Conservation (phyloP, 2,797 vertebrate species). For the Decapterus maruadsi region DNA sequence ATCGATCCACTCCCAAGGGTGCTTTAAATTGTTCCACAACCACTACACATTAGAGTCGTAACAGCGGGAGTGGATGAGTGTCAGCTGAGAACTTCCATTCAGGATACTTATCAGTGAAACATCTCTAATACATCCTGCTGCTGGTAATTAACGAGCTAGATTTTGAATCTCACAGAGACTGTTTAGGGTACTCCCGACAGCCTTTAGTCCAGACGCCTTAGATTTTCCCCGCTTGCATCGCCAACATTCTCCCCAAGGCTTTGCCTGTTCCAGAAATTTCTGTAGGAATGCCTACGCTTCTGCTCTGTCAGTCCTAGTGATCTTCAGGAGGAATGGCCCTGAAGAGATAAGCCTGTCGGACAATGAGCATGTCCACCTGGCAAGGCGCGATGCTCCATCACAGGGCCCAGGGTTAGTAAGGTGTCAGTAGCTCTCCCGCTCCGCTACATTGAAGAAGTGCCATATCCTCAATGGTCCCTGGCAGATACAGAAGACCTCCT, state of each 20-base stretch:
- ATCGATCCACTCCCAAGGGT: slow-evolving; percentile 65
- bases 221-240: slow-evolving; percentile 40
- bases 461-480: slow-evolving; percentile 59
- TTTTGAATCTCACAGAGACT: slow-evolving; percentile 40
- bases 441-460: slow-evolving; percentile 52
- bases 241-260: slow-evolving; percentile 48
- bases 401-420: slow-evolving; percentile 55
- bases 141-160: slow-evolving; percentile 54
- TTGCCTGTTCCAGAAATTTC: slow-evolving; percentile 58
- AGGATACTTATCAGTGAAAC: slow-evolving; percentile 31
- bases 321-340: slow-evolving; percentile 74
- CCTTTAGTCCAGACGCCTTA: slow-evolving; percentile 42
- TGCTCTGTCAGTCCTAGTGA: slow-evolving; percentile 71
- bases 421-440: slow-evolving; percentile 64
- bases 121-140: slow-evolving; percentile 35
- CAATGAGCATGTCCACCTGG: slow-evolving; percentile 78
- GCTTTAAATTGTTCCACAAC: slow-evolving; percentile 54
- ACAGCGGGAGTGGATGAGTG: background rate
- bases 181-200: slow-evolving; percentile 46
- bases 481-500: slow-evolving; percentile 59
- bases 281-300: slow-evolving; percentile 51
- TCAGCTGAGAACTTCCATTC: slow-evolving; percentile 21
- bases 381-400: slow-evolving; percentile 72
- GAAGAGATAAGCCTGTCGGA: slow-evolving; percentile 77
- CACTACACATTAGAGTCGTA: slow-evolving; percentile 11